Evolutionary conservation across 2,888 invertebrate species (phyloP), one percentile per base, ranked within the genome.

Genomic region (Gerosis bhagava): DNA sequence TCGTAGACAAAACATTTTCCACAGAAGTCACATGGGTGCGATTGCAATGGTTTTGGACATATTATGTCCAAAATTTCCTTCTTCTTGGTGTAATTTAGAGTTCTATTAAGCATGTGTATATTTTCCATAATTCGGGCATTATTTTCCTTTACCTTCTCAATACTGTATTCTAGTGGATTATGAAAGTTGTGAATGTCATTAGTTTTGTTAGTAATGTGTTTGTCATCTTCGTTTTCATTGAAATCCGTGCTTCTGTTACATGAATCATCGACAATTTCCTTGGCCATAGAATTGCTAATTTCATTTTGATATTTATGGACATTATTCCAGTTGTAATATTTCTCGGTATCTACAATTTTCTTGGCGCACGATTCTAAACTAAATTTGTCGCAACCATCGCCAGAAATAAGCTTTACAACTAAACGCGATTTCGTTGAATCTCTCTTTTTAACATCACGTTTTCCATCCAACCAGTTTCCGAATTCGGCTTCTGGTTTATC

Each of bases 51-150:
- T 62, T 80, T 86, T 5, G 78, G 72, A 53, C 72, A 73, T 39
- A 70, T 62, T 6, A 73, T 72, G 31, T 83, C 77, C 8, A 83
- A 56, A 41, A 79, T 75, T 60, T 88, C 87, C 53, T 82, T 84
- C 60, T 82, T 82, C 63, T 84, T 83, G 8, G 88, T 83, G 50
- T 84, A 87, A 59, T 77, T 76, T 32, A 89, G 59, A 32, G 84
- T 83, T 61, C 79, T 74, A 48, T 88, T 89, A 2, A 90, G 65
- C 66, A 84, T 77, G 25, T 81, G 77, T 50, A 89, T 89, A 51
- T 89, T 89, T 67, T 84, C 75, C 86, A 88, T 83, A 24, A 90
- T 89, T 12, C 75, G 72, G 31, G 83, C 86, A 59, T 90, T 90
- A 46, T 84, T 89, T 62, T 82, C 79, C 53, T 84, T 81, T 2